Base-by-base conservation (phyloP, 1,140 invertebrate species). In the Riptortus pedestris region DNA sequence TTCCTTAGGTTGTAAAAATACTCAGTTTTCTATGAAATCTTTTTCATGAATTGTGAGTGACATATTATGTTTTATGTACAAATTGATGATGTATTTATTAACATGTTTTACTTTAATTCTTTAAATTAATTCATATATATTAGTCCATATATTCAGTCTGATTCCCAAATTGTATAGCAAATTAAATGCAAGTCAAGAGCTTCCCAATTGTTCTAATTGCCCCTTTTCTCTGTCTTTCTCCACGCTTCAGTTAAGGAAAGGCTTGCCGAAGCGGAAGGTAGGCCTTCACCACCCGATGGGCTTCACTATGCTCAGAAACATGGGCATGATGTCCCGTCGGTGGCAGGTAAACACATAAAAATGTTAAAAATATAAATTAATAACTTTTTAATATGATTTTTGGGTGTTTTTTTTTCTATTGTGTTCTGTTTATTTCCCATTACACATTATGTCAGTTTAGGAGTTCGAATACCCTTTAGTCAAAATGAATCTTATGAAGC, bases 171-270 rank as follows among this genome's bases (percentile, higher is more conserved):
- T n/a, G n/a, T n/a, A n/a, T n/a, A n/a, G n/a, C n/a, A n/a, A n/a
- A n/a, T 24, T 24, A 1, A 24, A 26, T 55, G 51, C 51, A 55
- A 55, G 51, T 27, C 51, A 55, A 55, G 51, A 24, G 51, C 51
- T 24, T 24, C 24, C 16, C 24, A 20, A 55, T 7, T 55, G 5
- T 38, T 27, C 20, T 55, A 27, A 55, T 26, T 9, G 5, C 51
- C 51, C 51, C n/a, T 55, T 55, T 51, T 55, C 24, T 55, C 33
- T 45, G 59, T 63, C 47, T 55, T 63, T 63, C 27, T 33, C 26
- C 62, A 63, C 33, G 62, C 62, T 52, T 33, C 38, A 63, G 62
- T 63, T 51, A 51, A 55, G 62, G 62, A 63, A 63, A 63, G 57
- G 62, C 57, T 51, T 52, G 26, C 62, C 62, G 28, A 63, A 63